These are phyloP conservation scores for Synanceia verrucosa DNA, from an alignment of 2,797 vertebrate genomes.

Conservation along the genomic window DNA sequence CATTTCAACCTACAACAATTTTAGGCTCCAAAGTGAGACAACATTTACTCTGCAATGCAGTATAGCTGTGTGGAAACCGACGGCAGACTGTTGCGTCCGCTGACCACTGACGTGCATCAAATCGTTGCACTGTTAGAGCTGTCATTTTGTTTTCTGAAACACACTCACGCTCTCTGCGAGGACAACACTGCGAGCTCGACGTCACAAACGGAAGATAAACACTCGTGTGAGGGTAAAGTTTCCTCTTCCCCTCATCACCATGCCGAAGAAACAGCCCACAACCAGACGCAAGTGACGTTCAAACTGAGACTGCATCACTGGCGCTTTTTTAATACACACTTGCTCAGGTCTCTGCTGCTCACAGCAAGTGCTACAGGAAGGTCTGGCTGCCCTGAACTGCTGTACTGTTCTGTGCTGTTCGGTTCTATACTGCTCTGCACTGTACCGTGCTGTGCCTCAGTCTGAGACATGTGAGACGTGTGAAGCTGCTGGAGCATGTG, in stretches of 20 bases:
- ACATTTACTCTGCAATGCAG: not conserved
- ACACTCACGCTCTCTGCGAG: not conserved
- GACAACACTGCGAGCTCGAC: not conserved
- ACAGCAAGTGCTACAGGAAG: not conserved
- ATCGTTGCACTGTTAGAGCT: too few relatives aligned
- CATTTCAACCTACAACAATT: not conserved
- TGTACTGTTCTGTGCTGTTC: too few relatives aligned
- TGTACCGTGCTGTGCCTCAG: not conserved
- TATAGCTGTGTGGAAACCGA: too few relatives aligned
- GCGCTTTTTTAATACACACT: not conserved
- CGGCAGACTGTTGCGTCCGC: not conserved
- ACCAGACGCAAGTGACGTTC: not conserved
- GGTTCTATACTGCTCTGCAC: too few relatives aligned
- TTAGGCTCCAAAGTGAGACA: not conserved
- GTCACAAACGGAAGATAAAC: conserved; percentile 6
- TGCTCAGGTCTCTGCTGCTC: not conserved
- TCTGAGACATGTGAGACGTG: conserved; percentile 3
- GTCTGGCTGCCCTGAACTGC: conserved; percentile 4
- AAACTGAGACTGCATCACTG: conserved; percentile 3
- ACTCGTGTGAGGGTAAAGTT: conserved; percentile 21
- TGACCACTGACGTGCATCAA: too few relatives aligned
- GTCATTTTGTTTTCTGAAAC: not conserved
- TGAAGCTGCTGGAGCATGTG: conserved; percentile 15
- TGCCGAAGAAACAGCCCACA: not conserved
- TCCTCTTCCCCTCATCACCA: conserved; percentile 38